phyloP scores from a whole-genome alignment of 2,888 invertebrate species.

The Osmoderma eremita region DNA sequence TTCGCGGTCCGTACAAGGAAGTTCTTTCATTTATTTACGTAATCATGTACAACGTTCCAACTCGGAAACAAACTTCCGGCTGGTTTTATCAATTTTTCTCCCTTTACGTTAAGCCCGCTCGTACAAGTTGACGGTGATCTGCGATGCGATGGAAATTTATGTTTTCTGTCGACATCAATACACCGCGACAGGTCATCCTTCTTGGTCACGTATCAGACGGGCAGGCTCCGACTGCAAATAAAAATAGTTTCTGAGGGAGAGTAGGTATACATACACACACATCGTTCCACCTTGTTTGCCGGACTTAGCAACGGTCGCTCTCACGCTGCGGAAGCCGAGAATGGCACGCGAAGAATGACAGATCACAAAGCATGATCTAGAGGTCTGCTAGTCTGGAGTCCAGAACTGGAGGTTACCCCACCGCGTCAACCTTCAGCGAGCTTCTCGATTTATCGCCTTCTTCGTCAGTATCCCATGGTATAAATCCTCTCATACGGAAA shows the following conservation, averaged over 20 bases:
- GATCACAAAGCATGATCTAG: conserved; percentile 50
- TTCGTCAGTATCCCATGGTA: neutral
- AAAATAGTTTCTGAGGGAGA: conserved; percentile 10
- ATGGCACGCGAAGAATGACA: conserved; percentile 39
- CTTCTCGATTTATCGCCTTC: conserved; percentile 49
- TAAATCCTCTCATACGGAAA: too few relatives aligned
- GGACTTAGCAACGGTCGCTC: conserved; percentile 21
- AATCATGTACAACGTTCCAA: too few relatives aligned
- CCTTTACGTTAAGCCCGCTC: too few relatives aligned
- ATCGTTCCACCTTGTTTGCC: neutral
- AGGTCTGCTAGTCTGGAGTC: conserved; percentile 45
- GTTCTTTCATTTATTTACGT: too few relatives aligned
- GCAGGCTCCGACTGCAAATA: conserved; percentile 2
- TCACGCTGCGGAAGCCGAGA: neutral
- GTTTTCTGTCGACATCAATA: conserved; percentile 43
- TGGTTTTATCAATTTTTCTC: too few relatives aligned
- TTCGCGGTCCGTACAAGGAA: too few relatives aligned
- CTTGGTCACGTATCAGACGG: conserved; percentile 26
- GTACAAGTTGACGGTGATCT: conserved; percentile 26
- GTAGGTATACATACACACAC: conserved; percentile 1
- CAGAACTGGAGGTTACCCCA: conserved; percentile 49
- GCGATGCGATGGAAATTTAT: conserved; percentile 43
- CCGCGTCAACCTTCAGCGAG: conserved; percentile 38
- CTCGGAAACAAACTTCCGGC: too few relatives aligned
- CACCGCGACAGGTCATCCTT: conserved; percentile 20